A percentile compares a stretch with the other conserved stretches of the same genome.
phyloP scores from a whole-genome alignment of 2,113 vertebrate species.

The Pithys albifrons region DNA sequence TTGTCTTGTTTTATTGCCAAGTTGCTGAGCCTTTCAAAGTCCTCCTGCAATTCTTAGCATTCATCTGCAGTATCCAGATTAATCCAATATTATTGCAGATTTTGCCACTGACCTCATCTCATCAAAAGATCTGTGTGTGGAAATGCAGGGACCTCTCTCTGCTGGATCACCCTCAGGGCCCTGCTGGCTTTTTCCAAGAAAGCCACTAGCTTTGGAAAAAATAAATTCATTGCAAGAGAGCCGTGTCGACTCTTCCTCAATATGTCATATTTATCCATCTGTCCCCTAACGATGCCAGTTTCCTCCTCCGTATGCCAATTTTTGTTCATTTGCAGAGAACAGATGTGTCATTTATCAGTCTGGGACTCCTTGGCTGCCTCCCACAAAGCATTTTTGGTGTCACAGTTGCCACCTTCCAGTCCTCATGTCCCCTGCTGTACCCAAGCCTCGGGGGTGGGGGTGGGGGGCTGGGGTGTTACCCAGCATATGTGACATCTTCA shows the following conservation, averaged over 20 bases:
- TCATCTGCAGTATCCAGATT: neutral
- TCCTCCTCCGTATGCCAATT: constrained; percentile 35
- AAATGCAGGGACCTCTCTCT: neutral
- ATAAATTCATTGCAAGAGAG: neutral
- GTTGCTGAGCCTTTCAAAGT: neutral
- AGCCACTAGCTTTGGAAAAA: neutral
- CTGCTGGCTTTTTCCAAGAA: neutral
- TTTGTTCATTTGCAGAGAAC: constrained; percentile 62
- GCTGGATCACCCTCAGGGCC: neutral
- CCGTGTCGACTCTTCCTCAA: neutral
- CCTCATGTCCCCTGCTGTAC: neutral
- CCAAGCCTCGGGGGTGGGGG: neutral
- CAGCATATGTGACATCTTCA: neutral
- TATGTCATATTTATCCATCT: constrained; percentile 37
- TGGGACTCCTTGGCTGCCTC: neutral
- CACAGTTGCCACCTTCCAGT: neutral
- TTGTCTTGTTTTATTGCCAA: neutral
- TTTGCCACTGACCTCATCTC: neutral
- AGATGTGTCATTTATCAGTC: constrained; percentile 47
- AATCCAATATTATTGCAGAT: neutral
- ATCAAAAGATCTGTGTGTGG: neutral
- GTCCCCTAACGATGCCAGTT: constrained; percentile 14
- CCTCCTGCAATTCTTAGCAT: neutral
- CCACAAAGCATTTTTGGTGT: neutral
- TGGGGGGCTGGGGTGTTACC: neutral